Evolutionary conservation across 37 sponge, comb jelly and placozoan species (phyloP).

Genomic region (Ianthella basta): DNA sequence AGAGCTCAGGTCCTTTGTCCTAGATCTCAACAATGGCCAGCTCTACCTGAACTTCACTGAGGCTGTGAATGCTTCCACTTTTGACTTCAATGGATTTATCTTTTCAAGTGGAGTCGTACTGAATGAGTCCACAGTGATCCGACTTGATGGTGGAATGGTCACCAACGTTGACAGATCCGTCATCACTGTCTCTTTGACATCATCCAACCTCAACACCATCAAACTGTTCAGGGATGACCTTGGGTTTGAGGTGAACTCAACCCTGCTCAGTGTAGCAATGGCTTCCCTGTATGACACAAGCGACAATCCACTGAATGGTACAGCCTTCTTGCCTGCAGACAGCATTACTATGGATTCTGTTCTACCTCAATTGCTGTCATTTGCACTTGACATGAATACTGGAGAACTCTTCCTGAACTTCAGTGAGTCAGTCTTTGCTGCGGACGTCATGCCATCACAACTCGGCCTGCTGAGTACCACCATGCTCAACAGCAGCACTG

Average conservation of each 20-base stretch:
- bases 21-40: conserved; percentile 75
- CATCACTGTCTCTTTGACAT: conserved; percentile 44
- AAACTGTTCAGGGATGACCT: conserved; percentile 53
- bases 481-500: neutral
- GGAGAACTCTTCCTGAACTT: conserved; percentile 72
- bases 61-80: conserved; percentile 51
- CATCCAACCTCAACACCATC: conserved; percentile 71
- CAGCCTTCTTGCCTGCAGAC: conserved; percentile 38
- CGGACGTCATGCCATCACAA: conserved; percentile 40
- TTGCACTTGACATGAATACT: conserved; percentile 69
- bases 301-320: conserved; percentile 44
- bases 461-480: conserved; percentile 57
- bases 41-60: conserved; percentile 83
- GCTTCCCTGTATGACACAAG: conserved; percentile 61
- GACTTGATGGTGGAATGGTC: conserved; percentile 48
- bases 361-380: conserved; percentile 65
- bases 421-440: conserved; percentile 82
- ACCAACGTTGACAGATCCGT: conserved; percentile 51
- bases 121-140: conserved; percentile 35
- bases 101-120: conserved; percentile 38
- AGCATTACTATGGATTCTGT: conserved; percentile 62
- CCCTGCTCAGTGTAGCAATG: conserved; percentile 60
- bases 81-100: conserved; percentile 57
- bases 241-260: conserved; percentile 41
- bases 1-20: conserved; percentile 50